Percentiles rank a stretch among this genome's conserved stretches.
Conservation (phyloP, 1,140 invertebrate species). For the Drosophila arizonae region DNA sequence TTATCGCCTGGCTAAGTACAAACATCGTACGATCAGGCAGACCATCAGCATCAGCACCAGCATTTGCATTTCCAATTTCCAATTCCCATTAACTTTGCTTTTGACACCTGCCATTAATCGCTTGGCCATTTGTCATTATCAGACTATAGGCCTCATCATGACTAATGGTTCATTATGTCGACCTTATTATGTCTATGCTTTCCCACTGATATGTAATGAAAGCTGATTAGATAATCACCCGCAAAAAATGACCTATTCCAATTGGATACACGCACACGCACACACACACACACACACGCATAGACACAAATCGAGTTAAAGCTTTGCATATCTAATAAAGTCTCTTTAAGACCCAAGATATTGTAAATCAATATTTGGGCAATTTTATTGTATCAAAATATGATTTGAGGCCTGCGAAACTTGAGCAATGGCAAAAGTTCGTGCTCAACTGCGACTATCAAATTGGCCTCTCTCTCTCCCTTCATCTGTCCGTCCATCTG, state of each 20-base stretch:
- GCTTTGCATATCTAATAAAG: background rate
- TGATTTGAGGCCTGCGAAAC: conserved; percentile 50
- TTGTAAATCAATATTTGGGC: conserved; percentile 57
- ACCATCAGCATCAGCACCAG: conserved; percentile 1
- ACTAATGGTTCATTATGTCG: background rate
- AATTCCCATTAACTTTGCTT: conserved; percentile 16
- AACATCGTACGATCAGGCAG: conserved; percentile 24
- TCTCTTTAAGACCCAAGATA: conserved; percentile 1
- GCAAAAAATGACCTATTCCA: background rate
- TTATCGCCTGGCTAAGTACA: conserved; percentile 13
- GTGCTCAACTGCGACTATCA: conserved; percentile 12
- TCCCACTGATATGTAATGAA: background rate
- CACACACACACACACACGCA: too few species aligned
- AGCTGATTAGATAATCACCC: conserved; percentile 1
- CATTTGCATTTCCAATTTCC: conserved; percentile 27
- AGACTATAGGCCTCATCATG: background rate
- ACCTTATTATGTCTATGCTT: too few species aligned
- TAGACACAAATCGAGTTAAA: background rate
- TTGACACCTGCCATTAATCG: conserved; percentile 51
- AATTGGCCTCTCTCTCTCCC: background rate
- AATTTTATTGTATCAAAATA: conserved; percentile 57
- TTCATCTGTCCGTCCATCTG: background rate
- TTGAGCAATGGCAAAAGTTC: conserved; percentile 31
- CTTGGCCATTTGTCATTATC: conserved; percentile 1
- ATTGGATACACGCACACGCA: too few species aligned